Evolutionary conservation across 2,797 vertebrate species (phyloP).

Genomic region (Huso huso): DNA sequence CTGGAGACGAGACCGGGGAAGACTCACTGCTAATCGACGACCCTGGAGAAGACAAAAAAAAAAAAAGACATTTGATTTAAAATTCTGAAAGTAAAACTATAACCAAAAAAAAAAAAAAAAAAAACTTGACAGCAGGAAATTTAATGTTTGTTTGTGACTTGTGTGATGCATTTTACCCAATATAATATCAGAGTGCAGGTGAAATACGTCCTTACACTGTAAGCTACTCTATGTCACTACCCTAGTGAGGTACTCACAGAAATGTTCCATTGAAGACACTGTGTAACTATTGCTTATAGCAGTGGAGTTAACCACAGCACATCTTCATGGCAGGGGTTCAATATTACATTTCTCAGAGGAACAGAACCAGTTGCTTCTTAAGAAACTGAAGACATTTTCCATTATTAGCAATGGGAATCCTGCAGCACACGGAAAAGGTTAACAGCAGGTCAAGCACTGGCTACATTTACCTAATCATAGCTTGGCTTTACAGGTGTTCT

Average conservation of each 20-base stretch:
- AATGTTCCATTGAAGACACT: not conserved
- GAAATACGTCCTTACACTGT: too few relatives aligned
- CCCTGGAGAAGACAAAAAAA: slow-evolving; percentile 51
- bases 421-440: not conserved
- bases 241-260: not conserved
- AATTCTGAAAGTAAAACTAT: too few relatives aligned
- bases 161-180: too few relatives aligned
- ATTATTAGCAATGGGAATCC: slow-evolving; percentile 1
- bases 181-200: slow-evolving; percentile 4
- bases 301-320: not conserved
- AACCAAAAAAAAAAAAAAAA: too few relatives aligned
- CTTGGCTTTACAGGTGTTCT: not conserved
- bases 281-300: not conserved
- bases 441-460: slow-evolving; percentile 14
- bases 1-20: slow-evolving; percentile 89
- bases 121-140: slow-evolving; percentile 3
- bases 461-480: not conserved
- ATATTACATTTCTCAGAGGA: not conserved
- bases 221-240: too few relatives aligned
- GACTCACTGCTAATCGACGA: slow-evolving; percentile 97
- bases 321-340: not conserved
- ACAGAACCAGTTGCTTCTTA: not conserved
- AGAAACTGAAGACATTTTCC: not conserved
- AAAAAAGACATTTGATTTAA: not conserved
- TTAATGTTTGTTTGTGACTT: too few relatives aligned